A percentile compares a stretch with the other conserved stretches of the same genome.
phyloP scores from a whole-genome alignment of 2,113 vertebrate species.

The Colius striatus region DNA sequence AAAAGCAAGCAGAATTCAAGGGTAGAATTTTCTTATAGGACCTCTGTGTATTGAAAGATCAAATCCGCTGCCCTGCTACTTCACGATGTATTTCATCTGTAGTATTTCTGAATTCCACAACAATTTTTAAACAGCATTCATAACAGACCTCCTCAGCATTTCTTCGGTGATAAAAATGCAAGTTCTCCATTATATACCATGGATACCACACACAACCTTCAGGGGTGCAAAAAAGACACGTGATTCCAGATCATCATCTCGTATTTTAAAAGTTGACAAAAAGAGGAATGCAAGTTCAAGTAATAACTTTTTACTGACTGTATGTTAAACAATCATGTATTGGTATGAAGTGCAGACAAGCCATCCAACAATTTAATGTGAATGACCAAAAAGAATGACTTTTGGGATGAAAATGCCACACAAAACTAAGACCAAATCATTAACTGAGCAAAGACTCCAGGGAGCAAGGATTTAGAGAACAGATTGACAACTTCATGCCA shows the following conservation, averaged over 20 bases:
- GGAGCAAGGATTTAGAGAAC: background rate
- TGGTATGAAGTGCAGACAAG: background rate
- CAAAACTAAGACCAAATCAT: background rate
- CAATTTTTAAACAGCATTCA: background rate
- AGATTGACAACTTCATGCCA: background rate
- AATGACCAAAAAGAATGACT: background rate
- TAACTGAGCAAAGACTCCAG: background rate
- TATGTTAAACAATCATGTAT: background rate
- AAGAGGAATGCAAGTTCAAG: background rate
- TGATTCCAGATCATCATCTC: background rate
- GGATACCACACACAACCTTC: constrained; percentile 3
- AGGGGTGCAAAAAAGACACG: background rate
- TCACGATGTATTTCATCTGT: constrained; percentile 2
- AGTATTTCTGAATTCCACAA: constrained; percentile 5
- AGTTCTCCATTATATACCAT: background rate
- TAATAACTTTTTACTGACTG: background rate
- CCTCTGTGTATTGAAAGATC: constrained; percentile 10
- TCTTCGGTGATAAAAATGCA: constrained; percentile 22
- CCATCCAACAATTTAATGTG: background rate
- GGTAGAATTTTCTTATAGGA: background rate
- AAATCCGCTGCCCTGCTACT: constrained; percentile 41
- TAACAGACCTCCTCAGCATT: constrained; percentile 10
- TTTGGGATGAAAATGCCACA: background rate
- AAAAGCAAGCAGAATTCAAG: constrained; percentile 21
- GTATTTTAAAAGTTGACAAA: background rate